Evolutionary conservation across 2,888 invertebrate species (phyloP), one percentile per base, ranked within the genome.

Genomic region (Agriotes lineatus): DNA sequence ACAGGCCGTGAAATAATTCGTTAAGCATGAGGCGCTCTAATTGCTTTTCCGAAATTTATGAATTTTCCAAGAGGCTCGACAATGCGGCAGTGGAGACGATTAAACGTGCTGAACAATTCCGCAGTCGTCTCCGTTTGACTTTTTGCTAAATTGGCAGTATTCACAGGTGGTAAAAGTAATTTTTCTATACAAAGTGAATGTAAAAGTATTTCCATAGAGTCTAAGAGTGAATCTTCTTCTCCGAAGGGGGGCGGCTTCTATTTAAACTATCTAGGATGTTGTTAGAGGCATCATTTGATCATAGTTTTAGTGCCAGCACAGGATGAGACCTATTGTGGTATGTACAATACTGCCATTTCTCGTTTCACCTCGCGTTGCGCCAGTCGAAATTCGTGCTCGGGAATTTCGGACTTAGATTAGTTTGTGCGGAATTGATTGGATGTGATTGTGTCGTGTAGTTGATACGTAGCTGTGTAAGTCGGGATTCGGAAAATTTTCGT

Each of bases 261-360:
- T 77, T 77, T 77, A 77, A 75, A 74, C 71, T 69, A 76, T 72
- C 69, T 72, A 71, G 71, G 73, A 75, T 74, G 57, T 60, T 70
- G 62, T 64, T 66, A 45, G 62, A 69, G 68, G 62, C 72, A 77
- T 76, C 77, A 80, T 81, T 80, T 80, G 79, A 80, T 80, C 79
- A 78, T 78, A 77, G 80, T 80, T 75, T 75, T 70, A 77, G 81
- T 81, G 81, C 76, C 74, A 78, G 78, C 75, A 70, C 75, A 79
- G 76, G 78, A 82, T 82, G 82, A 81, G 78, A 81, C 80, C 81
- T 71, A 80, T 82, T 76, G 76, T 82, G 82, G 82, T 82, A 82
- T 74, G 82, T 82, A 79, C 35, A 22, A 64, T 48, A 22, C 20
- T 48, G 6, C 37, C 1, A 12, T 37, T 12, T n/a, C n/a, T n/a